Base-by-base conservation (phyloP, 1,140 invertebrate genomes). In the Andrena cerasifolii region DNA sequence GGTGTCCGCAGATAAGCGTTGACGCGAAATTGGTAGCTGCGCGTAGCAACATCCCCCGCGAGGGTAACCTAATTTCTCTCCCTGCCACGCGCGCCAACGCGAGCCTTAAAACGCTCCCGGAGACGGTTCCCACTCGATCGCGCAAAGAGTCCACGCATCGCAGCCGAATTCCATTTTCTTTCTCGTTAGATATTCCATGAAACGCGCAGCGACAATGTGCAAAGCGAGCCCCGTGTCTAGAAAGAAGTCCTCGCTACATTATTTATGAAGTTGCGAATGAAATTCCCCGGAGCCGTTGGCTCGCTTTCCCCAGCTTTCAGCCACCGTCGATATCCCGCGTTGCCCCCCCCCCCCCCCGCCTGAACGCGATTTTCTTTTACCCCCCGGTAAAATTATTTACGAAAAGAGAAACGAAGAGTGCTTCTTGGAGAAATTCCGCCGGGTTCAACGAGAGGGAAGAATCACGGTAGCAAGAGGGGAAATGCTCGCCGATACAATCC, bases 211-310 rank as follows among this genome's bases (percentile, higher is more conserved):
- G 72, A 56, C n/a, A 47, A 45, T 14, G 31, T 45, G 36, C 2
- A 33, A 1, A 24, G 18, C 14, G 36, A 66, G 36, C 24, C 24
- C 14, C 70, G 14, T 28, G 33, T 28, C 10, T 2, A 21, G 26
- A 45, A 75, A 47, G 14, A 61, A n/a, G 5, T 47, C 62, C 26
- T 66, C n/a, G n/a, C 70, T 66, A 33, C 49, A 56, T 75, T 56
- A 61, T 75, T 66, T 26, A 75, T 56, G 62, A 66, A 66, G 18
- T 56, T 66, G 72, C 18, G 36, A 36, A 24, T 7, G 24, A 56
- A 45, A 75, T 14, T 43, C 51, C 28, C n/a, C 5, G 7, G 51
- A 45, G 36, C 40, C 49, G 10, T 53, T 24, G 18, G 31, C 59
- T 54, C 2, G 6, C 36, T 12, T 10, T 1, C 36, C n/a, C 18